A percentile compares a stretch with the other conserved stretches of the same genome.
Evolutionary conservation across 2,888 invertebrate species (phyloP).

Genomic region (Caenorhabditis sp.): DNA sequence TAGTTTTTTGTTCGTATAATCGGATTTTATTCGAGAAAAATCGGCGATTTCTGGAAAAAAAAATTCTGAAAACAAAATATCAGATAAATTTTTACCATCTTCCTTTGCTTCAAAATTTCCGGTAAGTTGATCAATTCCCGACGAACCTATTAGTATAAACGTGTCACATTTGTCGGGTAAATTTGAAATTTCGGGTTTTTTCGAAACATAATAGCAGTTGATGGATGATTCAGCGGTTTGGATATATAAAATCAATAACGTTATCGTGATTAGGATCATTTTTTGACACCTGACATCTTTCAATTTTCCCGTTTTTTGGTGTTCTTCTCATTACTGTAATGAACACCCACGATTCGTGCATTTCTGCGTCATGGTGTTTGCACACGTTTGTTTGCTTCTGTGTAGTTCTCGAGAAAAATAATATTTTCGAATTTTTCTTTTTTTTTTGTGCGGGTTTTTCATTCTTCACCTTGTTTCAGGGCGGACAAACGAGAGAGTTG

Average conservation of each 20-base stretch:
- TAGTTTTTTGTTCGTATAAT: constrained; percentile 20
- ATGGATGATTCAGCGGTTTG: not conserved
- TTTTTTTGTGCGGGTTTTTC: too few relatives aligned
- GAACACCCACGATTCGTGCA: too few relatives aligned
- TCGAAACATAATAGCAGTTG: not conserved
- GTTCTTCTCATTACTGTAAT: too few relatives aligned
- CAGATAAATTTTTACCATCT: not conserved
- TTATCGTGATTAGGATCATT: not conserved
- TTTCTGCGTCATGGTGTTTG: too few relatives aligned
- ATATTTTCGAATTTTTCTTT: too few relatives aligned
- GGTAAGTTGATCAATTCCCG: not conserved
- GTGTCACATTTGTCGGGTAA: not conserved
- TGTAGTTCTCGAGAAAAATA: too few relatives aligned
- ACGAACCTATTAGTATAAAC: not conserved
- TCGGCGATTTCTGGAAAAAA: constrained; percentile 5
- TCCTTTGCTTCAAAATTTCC: not conserved
- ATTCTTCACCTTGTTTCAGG: too few relatives aligned
- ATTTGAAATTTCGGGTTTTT: not conserved
- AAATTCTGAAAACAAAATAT: not conserved
- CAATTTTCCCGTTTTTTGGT: not conserved
- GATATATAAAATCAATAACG: not conserved
- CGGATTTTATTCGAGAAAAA: constrained; percentile 1
- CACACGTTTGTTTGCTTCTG: too few relatives aligned
- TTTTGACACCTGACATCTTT: not conserved
- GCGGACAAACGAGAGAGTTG: too few relatives aligned